phyloP scores from a whole-genome alignment of 1,140 invertebrate species.

The Belonocnema kinseyi region DNA sequence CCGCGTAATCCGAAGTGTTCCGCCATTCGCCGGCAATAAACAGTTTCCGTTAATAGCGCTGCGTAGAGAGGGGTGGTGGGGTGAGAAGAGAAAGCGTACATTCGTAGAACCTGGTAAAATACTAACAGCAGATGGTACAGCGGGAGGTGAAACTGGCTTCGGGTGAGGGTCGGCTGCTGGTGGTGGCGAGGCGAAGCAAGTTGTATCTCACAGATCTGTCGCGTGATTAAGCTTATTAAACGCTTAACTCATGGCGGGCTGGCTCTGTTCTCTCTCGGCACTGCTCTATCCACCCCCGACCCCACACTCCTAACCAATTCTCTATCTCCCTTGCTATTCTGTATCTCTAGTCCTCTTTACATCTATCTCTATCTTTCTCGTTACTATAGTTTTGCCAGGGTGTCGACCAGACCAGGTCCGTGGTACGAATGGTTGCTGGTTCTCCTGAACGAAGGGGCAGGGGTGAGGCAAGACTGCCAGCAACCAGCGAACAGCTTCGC shows the following conservation, averaged over 20 bases:
- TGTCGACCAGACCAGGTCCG: constrained; percentile 52
- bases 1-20: constrained; percentile 61
- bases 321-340: constrained; percentile 37
- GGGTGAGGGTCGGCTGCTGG: constrained; percentile 58
- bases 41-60: constrained; percentile 72
- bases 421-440: constrained; percentile 33
- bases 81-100: constrained; percentile 62
- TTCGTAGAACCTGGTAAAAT: constrained; percentile 73
- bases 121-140: constrained; percentile 75
- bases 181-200: constrained; percentile 70
- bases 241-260: constrained; percentile 72
- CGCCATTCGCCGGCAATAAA: constrained; percentile 69
- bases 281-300: constrained; percentile 33
- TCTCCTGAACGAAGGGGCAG: constrained; percentile 31
- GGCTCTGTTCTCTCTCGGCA: constrained; percentile 52
- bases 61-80: constrained; percentile 54
- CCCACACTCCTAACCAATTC: not conserved
- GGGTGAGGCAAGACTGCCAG: constrained; percentile 59
- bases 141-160: constrained; percentile 35
- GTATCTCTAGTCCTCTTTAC: not conserved
- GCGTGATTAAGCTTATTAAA: constrained; percentile 77
- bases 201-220: constrained; percentile 76
- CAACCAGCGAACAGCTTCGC: constrained; percentile 62
- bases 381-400: constrained; percentile 57
- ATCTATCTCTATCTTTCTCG: constrained; percentile 44